Evolutionary conservation across 2,113 vertebrate species (phyloP), one percentile per base, ranked within the genome.

Genomic region (Rafetus swinhoei): DNA sequence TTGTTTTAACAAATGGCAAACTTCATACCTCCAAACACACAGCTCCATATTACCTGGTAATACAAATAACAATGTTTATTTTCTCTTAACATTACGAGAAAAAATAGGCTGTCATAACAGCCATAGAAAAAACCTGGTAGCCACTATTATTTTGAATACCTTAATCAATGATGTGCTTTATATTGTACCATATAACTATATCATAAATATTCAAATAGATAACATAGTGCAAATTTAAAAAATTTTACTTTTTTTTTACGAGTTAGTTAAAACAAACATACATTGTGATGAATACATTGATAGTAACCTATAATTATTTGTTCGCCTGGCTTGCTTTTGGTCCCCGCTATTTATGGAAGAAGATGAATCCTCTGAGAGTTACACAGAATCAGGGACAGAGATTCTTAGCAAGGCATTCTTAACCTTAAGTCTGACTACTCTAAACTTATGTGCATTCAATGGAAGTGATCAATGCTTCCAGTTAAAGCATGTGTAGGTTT

Each of bases 391-490:
- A 21, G 18, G 39, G 21, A 74, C 35, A 2, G 39, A n/a, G 35
- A 35, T 21, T 19, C 21, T 45, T 10, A 12, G n/a, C 11, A 76
- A 22, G 10, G 21, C 5, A 13, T 76, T 19, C 2, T 76, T 76
- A 60, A 27, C 59, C 25, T 60, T 27, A 69, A 32, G 4, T 76
- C 72, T 76, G 35, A 45, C 8, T 76, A 3, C 24, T 11, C 55
- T 52, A 69, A 11, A 56, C 65, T 3, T 32, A 27, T 52, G 2
- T 80, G 1, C 29, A 18, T 72, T 81, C 13, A 21, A 9, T 56
- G 0, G 0, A 4, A 27, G 50, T 79, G 8, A 4, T 81, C 72
- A 0, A 56, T 35, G 1, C 16, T 52, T 80, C 14, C 24, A 22
- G 6, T 85, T 85, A 76, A 45, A 80, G 79, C 39, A 27, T 19